phyloP scores from a whole-genome alignment of 2,888 invertebrate genomes.

The Parnassius apollo region DNA sequence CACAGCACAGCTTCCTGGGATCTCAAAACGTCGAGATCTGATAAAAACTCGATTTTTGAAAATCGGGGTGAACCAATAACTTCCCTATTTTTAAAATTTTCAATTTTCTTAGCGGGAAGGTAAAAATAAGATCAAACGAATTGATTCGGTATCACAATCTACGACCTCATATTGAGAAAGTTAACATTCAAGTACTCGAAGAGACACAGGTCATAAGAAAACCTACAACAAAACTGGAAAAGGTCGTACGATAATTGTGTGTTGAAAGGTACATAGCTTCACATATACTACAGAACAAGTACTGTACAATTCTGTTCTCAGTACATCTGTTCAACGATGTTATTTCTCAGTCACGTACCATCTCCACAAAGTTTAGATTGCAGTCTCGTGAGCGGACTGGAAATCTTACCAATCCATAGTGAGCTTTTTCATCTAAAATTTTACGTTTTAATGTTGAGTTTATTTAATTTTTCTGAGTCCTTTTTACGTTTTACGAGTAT shows the following conservation, averaged over 20 bases:
- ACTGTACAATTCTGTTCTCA: not conserved
- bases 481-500: too few species aligned
- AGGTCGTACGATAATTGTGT: constrained; percentile 20
- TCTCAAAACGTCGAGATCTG: too few species aligned
- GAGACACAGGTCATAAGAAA: constrained; percentile 12
- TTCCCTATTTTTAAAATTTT: too few species aligned
- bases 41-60: too few species aligned
- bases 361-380: constrained; percentile 24
- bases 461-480: too few species aligned
- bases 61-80: too few species aligned
- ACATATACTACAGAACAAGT: not conserved
- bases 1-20: too few species aligned
- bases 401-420: constrained; percentile 17
- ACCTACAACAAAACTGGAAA: constrained; percentile 12
- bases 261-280: not conserved
- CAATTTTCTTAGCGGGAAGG: too few species aligned
- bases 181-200: constrained; percentile 18
- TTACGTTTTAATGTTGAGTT: not conserved
- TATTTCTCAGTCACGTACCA: constrained; percentile 22
- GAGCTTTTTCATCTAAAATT: constrained; percentile 9
- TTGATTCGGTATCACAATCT: constrained; percentile 4
- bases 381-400: constrained; percentile 23
- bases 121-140: too few species aligned
- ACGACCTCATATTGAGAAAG: constrained; percentile 21
- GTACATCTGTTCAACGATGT: constrained; percentile 8